Evolutionary conservation across 92 coral and sea anemone species (phyloP), one percentile per base, ranked within the genome.

Genomic region (Zoanthus gigantus): DNA sequence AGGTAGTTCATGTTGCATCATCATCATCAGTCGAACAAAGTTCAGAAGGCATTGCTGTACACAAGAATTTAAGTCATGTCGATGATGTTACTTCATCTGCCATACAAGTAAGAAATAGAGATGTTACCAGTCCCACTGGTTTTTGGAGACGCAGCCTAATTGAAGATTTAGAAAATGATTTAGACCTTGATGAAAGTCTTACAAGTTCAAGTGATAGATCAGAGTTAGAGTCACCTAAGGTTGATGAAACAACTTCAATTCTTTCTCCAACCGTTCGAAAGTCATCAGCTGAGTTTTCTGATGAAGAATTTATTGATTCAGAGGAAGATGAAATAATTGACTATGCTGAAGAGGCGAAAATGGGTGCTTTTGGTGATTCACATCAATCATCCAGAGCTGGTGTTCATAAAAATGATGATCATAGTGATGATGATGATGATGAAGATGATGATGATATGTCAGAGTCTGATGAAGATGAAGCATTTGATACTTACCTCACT

Each of bases 81-180:
- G 88, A 86, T 75, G 71, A 75, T 54, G 71, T 57, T 28, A 68
- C 28, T 32, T 60, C 76, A 5, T 80, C 54, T 42, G 76, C 73
- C 13, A 56, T 17, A 29, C 85, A 92, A 72, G 81, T 80, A 11
- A 77, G 72, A 74, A 84, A 74, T n/a, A 89, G 82, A 58, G 74
- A 73, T 71, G 16, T 16, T 23, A 88, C 52, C 48, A 83, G 83
- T 53, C 69, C 74, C 9, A 72, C 47, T 30, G 91, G 87, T 30
- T 88, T 90, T 53, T 97, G 99, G 99, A 89, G 99, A 28, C 83
- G 89, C 14, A 95, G 97, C 74, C 86, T 97, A 86, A 92, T 97
- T 37, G 79, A 93, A 74, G 99, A 97, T 87, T 80, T 97, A 80
- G 96, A 97, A 50, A 92, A 87, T 65, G 93, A 94, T 77, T 93